A percentile compares a stretch with the other conserved stretches of the same genome.
phyloP scores from a whole-genome alignment of 1,140 invertebrate genomes.

The Medauroidea extradentata region DNA sequence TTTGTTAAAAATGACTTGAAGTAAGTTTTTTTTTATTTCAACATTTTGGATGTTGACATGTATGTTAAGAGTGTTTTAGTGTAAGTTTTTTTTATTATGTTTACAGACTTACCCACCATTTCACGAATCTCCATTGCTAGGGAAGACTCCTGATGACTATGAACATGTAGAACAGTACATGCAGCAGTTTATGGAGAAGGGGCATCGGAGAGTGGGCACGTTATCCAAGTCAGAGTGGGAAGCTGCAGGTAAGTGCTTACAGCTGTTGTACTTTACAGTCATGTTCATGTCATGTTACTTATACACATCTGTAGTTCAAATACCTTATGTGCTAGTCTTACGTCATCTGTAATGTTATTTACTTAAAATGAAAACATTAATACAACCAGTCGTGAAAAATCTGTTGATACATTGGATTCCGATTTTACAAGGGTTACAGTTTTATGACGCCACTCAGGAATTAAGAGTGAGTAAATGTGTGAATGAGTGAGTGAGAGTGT shows the following conservation, averaged over 20 bases:
- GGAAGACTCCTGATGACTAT: slow-evolving; percentile 62
- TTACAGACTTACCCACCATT: slow-evolving; percentile 63
- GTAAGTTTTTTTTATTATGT: slow-evolving; percentile 4
- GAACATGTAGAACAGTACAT: slow-evolving; percentile 61
- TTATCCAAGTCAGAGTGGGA: slow-evolving; percentile 92
- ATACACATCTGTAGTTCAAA: not conserved
- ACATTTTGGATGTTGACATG: too few species aligned
- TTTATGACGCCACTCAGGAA: too few species aligned
- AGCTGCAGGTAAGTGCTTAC: slow-evolving; percentile 68
- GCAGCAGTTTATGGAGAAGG: slow-evolving; percentile 38
- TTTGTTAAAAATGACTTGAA: too few species aligned
- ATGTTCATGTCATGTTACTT: slow-evolving; percentile 15
- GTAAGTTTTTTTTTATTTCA: too few species aligned
- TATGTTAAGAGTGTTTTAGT: too few species aligned
- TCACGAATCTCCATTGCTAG: slow-evolving; percentile 51
- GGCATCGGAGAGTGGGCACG: slow-evolving; percentile 62
- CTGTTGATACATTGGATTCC: too few species aligned
- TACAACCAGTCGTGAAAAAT: too few species aligned
- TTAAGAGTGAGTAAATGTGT: slow-evolving; percentile 26
- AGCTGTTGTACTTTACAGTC: slow-evolving; percentile 23
- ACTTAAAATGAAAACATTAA: too few species aligned
- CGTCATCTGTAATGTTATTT: too few species aligned
- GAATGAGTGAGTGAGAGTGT: slow-evolving; percentile 22
- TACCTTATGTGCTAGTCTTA: too few species aligned
- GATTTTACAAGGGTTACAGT: too few species aligned